Conservation (phyloP, 2,797 vertebrate species). For the Masticophis lateralis region DNA sequence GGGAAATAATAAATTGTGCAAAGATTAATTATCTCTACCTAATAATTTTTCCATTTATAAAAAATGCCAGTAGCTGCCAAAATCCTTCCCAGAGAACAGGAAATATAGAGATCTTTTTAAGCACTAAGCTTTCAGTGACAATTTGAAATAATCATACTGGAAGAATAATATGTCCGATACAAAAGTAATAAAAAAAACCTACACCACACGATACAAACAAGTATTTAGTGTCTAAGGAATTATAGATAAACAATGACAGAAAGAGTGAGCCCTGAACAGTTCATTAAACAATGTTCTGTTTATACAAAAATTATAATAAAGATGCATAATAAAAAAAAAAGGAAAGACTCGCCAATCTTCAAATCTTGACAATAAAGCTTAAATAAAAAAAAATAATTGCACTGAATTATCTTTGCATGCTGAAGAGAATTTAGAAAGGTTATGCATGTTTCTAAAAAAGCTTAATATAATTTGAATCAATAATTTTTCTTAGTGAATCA, state of each 20-base stretch:
- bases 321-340: slow-evolving; percentile 10
- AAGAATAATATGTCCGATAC: not conserved
- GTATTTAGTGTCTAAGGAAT: not conserved
- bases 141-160: not conserved
- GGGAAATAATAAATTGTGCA: not conserved
- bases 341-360: not conserved
- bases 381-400: not conserved
- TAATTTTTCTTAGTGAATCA: not conserved
- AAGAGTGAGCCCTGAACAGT: not conserved
- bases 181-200: not conserved
- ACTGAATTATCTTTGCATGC: not conserved
- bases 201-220: not conserved
- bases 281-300: not conserved
- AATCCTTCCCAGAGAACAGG: not conserved
- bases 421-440: not conserved
- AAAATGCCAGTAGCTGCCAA: not conserved
- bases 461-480: not conserved
- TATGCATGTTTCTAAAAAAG: not conserved
- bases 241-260: not conserved
- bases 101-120: not conserved
- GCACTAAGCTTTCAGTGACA: not conserved
- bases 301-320: not conserved
- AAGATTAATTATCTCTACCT: slow-evolving; percentile 13
- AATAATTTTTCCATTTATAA: not conserved
- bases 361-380: not conserved